Conservation (phyloP, 37 sponge, comb jelly and placozoan genomes). For the Crambe crambe region DNA sequence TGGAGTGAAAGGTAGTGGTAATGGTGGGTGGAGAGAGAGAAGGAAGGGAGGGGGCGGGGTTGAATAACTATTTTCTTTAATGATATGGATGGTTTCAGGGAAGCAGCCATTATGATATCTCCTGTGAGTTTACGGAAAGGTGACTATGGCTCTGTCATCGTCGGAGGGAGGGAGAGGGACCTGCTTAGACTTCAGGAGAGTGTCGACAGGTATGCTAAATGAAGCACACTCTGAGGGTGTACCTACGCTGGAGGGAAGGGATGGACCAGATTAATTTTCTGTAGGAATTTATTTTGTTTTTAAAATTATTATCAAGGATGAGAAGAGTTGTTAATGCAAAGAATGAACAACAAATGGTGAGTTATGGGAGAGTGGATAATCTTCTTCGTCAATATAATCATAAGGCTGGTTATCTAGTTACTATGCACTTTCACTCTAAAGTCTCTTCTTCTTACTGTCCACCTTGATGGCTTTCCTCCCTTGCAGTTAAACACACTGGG, state of each 20-base stretch:
- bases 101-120: conserved; percentile 60
- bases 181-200: conserved; percentile 20
- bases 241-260: not conserved
- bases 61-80: not conserved
- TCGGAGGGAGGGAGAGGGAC: conserved; percentile 63
- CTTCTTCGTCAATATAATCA: not conserved
- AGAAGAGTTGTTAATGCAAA: conserved; percentile 35
- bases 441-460: not conserved
- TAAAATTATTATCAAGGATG: conserved; percentile 6
- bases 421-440: not conserved
- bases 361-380: not conserved
- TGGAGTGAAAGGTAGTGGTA: not conserved
- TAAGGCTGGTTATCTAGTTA: not conserved
- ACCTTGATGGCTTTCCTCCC: not conserved
- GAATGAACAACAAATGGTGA: conserved; percentile 38
- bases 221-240: not conserved
- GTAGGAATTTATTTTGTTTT: not conserved
- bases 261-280: no score
- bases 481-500: conserved; percentile 23
- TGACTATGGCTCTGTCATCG: conserved; percentile 63
- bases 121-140: conserved; percentile 50
- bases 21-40: not conserved
- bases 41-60: not conserved
- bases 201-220: conserved; percentile 36
- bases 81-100: conserved; percentile 24